Percentiles rank a stretch among this genome's conserved stretches.
phyloP scores from a whole-genome alignment of 2,113 vertebrate genomes.

The Rissa tridactyla region DNA sequence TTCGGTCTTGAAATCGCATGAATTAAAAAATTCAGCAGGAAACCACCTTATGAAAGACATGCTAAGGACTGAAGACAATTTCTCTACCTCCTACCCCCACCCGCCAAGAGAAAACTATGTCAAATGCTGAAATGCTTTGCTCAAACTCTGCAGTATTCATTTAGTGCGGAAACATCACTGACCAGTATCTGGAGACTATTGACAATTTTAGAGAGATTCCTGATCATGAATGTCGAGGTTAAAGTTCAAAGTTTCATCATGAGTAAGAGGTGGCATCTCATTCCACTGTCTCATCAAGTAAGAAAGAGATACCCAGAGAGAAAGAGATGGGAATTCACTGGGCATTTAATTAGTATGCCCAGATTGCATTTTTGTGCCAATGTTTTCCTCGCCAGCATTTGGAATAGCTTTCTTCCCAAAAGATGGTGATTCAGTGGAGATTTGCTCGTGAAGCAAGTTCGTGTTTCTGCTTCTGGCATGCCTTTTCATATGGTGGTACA shows the following conservation, averaged over 20 bases:
- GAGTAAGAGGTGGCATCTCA: background rate
- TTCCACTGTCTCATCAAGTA: background rate
- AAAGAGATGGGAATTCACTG: background rate
- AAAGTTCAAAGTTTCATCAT: background rate
- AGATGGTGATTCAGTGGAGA: background rate
- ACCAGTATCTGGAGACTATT: background rate
- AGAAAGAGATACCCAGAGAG: background rate
- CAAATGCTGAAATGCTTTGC: background rate
- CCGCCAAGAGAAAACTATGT: background rate
- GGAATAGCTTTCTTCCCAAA: background rate
- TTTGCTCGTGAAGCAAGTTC: background rate
- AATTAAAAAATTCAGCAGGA: background rate
- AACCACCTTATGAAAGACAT: background rate
- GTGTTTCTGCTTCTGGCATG: background rate
- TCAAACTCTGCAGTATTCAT: background rate
- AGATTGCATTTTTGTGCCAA: background rate
- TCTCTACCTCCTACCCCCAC: accelerated
- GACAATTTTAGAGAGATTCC: background rate
- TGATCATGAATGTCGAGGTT: background rate
- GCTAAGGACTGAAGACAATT: background rate
- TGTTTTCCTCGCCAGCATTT: background rate
- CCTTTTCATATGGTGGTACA: background rate
- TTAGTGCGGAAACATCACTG: background rate
- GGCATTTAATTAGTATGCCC: background rate
- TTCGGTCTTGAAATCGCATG: background rate